These are phyloP conservation scores for Dipodomys ordii DNA, from an alignment of 2,113 vertebrate species.

Conservation along the genomic window DNA sequence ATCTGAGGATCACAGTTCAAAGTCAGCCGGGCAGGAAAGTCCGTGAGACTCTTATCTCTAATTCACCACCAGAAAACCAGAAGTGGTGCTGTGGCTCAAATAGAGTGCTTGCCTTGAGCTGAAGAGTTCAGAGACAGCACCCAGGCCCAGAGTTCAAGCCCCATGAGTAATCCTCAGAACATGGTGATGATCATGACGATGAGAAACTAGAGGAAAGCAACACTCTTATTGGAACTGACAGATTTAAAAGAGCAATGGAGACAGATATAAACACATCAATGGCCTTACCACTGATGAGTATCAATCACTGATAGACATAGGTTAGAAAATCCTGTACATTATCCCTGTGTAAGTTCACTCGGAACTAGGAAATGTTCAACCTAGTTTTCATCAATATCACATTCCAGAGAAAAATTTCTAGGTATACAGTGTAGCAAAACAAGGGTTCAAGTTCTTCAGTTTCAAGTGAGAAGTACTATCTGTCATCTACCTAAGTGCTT, in stretches of 20 bases:
- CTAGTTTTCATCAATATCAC: neutral
- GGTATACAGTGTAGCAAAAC: neutral
- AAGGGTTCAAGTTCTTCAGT: neutral
- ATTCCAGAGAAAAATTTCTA: constrained; percentile 10
- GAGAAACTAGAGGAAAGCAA: neutral
- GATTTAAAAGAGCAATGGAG: neutral
- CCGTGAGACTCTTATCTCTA: no score
- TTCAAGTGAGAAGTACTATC: constrained; percentile 3
- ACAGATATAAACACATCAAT: constrained; percentile 4
- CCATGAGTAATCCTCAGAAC: neutral
- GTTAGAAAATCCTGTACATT: neutral
- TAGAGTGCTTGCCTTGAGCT: no score
- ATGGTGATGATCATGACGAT: neutral
- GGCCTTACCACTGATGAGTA: neutral
- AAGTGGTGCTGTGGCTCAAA: no score
- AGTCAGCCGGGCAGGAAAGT: no score
- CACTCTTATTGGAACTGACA: neutral
- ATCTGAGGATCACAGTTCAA: no score
- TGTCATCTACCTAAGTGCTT: neutral
- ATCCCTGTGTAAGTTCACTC: neutral
- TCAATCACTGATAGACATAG: neutral
- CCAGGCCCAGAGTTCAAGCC: no score
- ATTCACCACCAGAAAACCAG: neutral
- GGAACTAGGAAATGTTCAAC: neutral
- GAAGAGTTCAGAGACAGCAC: no score